phyloP scores from a whole-genome alignment of 2,888 invertebrate genomes.

The Pycnomerus fuliginosus region DNA sequence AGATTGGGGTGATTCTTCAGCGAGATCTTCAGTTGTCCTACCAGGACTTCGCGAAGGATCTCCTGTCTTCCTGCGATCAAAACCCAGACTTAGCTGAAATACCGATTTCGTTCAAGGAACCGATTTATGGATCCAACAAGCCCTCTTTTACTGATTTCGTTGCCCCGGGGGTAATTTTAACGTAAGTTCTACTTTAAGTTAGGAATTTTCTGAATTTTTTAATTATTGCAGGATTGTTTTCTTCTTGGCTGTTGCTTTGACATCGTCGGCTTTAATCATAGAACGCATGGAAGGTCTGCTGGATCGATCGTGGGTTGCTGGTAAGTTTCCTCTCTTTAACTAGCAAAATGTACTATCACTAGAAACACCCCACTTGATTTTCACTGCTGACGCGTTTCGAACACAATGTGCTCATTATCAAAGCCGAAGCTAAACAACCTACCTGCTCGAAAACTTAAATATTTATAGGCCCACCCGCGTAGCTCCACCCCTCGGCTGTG shows the following conservation, averaged over 20 bases:
- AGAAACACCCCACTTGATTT: too few relatives aligned
- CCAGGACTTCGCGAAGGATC: constrained; percentile 76
- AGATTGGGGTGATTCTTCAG: constrained; percentile 87
- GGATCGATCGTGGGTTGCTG: constrained; percentile 90
- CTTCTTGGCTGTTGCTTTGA: constrained; percentile 92
- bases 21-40: constrained; percentile 83
- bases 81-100: constrained; percentile 87
- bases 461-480: too few relatives aligned
- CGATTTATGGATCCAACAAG: constrained; percentile 84
- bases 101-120: constrained; percentile 84
- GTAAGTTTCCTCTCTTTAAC: too few relatives aligned
- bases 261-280: constrained; percentile 87
- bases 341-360: too few relatives aligned
- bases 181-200: constrained; percentile 69
- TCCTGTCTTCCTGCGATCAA: constrained; percentile 71
- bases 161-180: constrained; percentile 91
- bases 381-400: too few relatives aligned
- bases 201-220: neutral
- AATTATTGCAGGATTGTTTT: constrained; percentile 78
- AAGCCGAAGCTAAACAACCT: too few relatives aligned
- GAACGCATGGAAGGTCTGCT: constrained; percentile 89
- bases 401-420: too few relatives aligned
- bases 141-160: constrained; percentile 96
- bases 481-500: too few relatives aligned
- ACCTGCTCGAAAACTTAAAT: too few relatives aligned